Conservation (phyloP, 2,888 invertebrate genomes). For the Phrixothrix hirtus region DNA sequence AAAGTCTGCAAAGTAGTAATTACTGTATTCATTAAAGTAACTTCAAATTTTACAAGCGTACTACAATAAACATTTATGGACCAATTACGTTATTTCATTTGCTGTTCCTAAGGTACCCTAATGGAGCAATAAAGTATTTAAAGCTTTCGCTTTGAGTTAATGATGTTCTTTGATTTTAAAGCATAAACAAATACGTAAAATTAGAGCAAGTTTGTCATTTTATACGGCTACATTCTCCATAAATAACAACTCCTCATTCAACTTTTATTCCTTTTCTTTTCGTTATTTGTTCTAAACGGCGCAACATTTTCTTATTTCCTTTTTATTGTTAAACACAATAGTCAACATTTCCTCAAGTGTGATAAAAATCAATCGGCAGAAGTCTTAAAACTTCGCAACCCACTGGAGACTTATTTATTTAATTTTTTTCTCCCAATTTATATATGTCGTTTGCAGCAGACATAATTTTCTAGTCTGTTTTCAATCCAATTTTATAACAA, state of each 20-base stretch:
- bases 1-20: neutral
- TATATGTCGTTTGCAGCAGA: conserved; percentile 28
- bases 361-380: conserved; percentile 16
- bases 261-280: no score
- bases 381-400: conserved; percentile 11
- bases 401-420: conserved; percentile 26
- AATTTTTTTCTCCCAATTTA: conserved; percentile 27
- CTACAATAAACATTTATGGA: conserved; percentile 10
- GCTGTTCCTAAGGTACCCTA: neutral
- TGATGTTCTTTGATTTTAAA: no score
- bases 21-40: conserved; percentile 9
- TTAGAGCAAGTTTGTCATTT: no score
- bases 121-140: conserved; percentile 13
- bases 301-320: no score
- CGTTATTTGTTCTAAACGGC: no score
- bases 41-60: neutral
- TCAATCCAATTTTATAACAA: conserved; percentile 8
- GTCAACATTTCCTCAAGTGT: conserved; percentile 12
- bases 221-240: no score
- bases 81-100: conserved; percentile 12
- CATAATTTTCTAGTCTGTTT: conserved; percentile 11
- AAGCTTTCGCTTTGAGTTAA: conserved; percentile 1
- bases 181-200: no score
- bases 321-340: conserved; percentile 7
- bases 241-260: no score